Conservation (phyloP, 2,113 vertebrate genomes). For the Platichthys stellatus region DNA sequence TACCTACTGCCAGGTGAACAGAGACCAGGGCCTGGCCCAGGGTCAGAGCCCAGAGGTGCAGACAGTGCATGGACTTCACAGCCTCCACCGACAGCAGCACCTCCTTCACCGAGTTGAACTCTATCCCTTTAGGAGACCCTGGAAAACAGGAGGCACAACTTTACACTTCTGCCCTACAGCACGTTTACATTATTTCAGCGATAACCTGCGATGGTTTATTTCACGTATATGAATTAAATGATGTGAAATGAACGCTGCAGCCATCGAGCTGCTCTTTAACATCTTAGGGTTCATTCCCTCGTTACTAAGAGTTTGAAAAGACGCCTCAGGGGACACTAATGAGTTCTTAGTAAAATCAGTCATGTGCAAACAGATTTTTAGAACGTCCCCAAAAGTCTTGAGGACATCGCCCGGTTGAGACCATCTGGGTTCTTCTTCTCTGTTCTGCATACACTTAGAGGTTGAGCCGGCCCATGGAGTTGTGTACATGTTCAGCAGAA, state of each 20-base stretch:
- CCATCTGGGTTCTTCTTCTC: slow-evolving; percentile 12
- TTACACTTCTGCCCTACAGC: too few species aligned
- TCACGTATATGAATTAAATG: too few species aligned
- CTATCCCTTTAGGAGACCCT: slow-evolving; percentile 87
- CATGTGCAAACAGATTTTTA: background rate
- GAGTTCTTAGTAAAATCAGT: background rate
- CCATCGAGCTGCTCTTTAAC: too few species aligned
- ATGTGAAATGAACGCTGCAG: too few species aligned
- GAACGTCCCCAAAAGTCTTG: background rate
- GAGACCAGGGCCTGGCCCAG: slow-evolving; percentile 85
- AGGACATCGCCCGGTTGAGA: slow-evolving; percentile 9
- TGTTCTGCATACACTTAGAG: too few species aligned
- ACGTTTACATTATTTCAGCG: too few species aligned
- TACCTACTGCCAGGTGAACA: slow-evolving; percentile 87
- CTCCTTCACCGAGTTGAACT: slow-evolving; percentile 89
- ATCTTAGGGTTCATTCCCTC: too few species aligned
- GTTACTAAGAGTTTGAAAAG: background rate
- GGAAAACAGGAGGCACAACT: slow-evolving; percentile 3
- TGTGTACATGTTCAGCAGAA: too few species aligned
- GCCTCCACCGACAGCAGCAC: slow-evolving; percentile 86
- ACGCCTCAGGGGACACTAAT: background rate
- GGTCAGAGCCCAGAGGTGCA: slow-evolving; percentile 94
- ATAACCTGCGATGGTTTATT: too few species aligned
- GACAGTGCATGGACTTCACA: slow-evolving; percentile 87
- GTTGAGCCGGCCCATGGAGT: too few species aligned